Evolutionary conservation across 2,797 vertebrate species (phyloP).

Genomic region (Eurystomus glaucurus): DNA sequence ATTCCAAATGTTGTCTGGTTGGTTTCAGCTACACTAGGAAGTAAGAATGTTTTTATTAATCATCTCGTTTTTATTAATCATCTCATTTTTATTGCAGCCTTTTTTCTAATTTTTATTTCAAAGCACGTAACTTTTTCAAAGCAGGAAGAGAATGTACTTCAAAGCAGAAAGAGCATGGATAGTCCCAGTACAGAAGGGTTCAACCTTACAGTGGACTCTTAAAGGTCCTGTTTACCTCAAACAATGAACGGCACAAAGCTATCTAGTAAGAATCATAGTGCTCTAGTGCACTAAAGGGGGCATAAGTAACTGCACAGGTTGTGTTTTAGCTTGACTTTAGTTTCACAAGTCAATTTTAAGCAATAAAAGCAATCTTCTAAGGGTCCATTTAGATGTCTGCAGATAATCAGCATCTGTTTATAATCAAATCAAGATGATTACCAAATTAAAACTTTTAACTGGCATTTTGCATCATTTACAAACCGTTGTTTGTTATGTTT

Average conservation of each 20-base stretch:
- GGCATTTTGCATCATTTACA: slow-evolving; percentile 75
- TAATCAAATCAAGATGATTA: slow-evolving; percentile 79
- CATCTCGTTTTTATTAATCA: not conserved
- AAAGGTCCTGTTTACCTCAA: not conserved
- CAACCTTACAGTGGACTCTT: not conserved
- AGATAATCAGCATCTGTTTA: slow-evolving; percentile 77
- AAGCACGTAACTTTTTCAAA: not conserved
- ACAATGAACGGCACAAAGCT: not conserved
- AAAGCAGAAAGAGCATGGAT: not conserved
- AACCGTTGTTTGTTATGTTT: slow-evolving; percentile 71
- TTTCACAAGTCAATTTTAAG: slow-evolving; percentile 69
- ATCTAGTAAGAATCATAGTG: not conserved
- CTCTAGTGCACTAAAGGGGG: not conserved
- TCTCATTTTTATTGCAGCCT: not conserved
- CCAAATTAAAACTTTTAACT: slow-evolving; percentile 81
- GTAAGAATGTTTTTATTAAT: not conserved
- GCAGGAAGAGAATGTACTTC: not conserved
- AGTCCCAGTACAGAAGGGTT: not conserved
- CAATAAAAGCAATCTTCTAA: slow-evolving; percentile 63
- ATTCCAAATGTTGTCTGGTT: not conserved
- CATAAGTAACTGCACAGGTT: not conserved
- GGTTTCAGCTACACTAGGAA: not conserved
- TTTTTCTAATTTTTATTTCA: not conserved
- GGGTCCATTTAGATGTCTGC: slow-evolving; percentile 70
- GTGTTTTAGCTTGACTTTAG: slow-evolving; percentile 38